Percentiles rank a stretch among this genome's conserved stretches.
These are phyloP conservation scores for Peromyscus nudipes DNA, from an alignment of 2,797 vertebrate species.

Conservation along the genomic window DNA sequence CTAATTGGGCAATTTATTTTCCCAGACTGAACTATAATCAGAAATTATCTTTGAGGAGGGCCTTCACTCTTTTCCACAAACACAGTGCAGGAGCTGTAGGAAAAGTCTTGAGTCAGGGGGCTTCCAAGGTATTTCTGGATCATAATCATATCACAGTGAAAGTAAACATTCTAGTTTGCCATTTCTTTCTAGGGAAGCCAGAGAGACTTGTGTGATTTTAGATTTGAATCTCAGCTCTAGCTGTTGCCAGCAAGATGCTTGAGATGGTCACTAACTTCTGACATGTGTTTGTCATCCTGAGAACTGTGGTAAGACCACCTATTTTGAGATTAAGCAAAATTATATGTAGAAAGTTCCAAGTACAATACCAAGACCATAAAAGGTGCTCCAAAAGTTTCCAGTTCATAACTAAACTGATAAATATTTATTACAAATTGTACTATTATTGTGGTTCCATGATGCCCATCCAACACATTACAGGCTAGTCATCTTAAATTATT, in stretches of 20 bases:
- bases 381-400: conserved; percentile 25
- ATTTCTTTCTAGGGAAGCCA: conserved; percentile 10
- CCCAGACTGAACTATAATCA: neutral
- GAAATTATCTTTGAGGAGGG: neutral
- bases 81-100: neutral
- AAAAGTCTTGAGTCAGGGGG: neutral
- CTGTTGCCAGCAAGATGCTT: neutral
- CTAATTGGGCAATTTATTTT: neutral
- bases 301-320: neutral
- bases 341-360: neutral
- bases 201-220: neutral
- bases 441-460: neutral
- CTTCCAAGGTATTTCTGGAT: neutral
- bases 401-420: neutral
- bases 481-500: conserved; percentile 31
- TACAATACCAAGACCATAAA: neutral
- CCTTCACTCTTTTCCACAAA: neutral
- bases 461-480: neutral
- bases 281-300: neutral
- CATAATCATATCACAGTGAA: neutral
- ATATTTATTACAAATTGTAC: neutral
- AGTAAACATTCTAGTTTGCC: conserved; percentile 13
- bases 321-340: neutral
- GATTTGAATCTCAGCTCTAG: neutral
- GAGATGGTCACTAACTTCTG: neutral